Percentiles rank a stretch among this genome's conserved stretches.
phyloP scores from a whole-genome alignment of 2,888 invertebrate genomes.

The Nemotelus pantherinus region DNA sequence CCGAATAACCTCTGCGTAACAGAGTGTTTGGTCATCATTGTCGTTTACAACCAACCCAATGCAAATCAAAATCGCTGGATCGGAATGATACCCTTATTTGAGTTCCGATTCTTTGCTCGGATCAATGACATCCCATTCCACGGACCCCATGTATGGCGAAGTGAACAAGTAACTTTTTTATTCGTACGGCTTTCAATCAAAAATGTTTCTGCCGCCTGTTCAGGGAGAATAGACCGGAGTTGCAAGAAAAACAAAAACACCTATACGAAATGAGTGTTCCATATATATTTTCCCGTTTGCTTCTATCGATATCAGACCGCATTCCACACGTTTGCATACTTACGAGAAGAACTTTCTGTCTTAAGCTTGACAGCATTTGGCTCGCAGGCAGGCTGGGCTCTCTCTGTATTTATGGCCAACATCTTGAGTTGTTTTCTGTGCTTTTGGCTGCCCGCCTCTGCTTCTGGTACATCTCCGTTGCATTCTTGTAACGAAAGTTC shows the following conservation, averaged over 20 bases:
- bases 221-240: background rate
- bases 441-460: background rate
- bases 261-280: background rate
- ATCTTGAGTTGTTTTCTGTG: background rate
- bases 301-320: conserved; percentile 11
- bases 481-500: background rate
- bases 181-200: conserved; percentile 20
- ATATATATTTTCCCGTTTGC: background rate
- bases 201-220: conserved; percentile 4
- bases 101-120: background rate
- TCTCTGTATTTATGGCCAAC: background rate
- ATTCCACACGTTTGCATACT: conserved; percentile 12
- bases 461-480: background rate
- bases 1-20: too few species aligned
- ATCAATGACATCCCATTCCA: conserved; percentile 33
- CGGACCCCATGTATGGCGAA: background rate
- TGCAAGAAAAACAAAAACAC: background rate
- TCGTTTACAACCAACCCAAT: too few species aligned
- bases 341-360: background rate
- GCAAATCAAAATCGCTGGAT: too few species aligned
- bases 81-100: too few species aligned
- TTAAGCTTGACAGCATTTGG: background rate
- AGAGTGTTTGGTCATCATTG: too few species aligned
- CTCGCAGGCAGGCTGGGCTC: background rate
- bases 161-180: conserved; percentile 1